Conservation (phyloP, 64 coral and sea anemone genomes). For the Astreopora myriophthalma region DNA sequence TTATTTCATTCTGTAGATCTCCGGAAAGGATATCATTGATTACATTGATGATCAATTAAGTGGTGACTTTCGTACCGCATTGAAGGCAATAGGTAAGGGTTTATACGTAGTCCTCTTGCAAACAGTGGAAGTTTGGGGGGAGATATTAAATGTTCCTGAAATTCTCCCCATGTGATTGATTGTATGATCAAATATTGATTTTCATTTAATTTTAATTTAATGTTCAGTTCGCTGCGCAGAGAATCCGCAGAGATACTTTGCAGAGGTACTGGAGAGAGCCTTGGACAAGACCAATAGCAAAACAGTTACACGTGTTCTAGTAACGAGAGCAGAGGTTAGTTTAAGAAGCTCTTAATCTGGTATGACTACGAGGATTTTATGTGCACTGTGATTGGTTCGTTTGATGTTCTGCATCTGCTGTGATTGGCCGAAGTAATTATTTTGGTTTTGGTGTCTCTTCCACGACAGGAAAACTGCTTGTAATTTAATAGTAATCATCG, state of each 20-base stretch:
- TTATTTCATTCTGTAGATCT: neutral
- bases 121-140: too few species aligned
- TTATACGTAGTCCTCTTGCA: too few species aligned
- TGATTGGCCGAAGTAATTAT: too few species aligned
- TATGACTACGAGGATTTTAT: neutral
- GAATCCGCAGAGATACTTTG: constrained; percentile 20
- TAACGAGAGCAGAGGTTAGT: constrained; percentile 61
- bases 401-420: too few species aligned
- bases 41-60: constrained; percentile 9
- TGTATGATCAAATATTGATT: too few species aligned
- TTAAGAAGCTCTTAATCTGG: neutral
- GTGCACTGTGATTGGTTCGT: too few species aligned
- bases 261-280: constrained; percentile 38
- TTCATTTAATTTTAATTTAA: too few species aligned
- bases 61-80: constrained; percentile 1
- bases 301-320: constrained; percentile 23
- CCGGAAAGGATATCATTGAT: constrained; percentile 13
- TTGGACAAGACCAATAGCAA: constrained; percentile 8
- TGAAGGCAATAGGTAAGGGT: constrained; percentile 36
- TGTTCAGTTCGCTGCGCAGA: constrained; percentile 29
- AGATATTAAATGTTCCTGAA: neutral
- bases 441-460: too few species aligned
- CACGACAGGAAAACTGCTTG: too few species aligned
- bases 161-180: too few species aligned
- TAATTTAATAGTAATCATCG: too few species aligned